phyloP scores from a whole-genome alignment of 2,888 invertebrate genomes.

The Ceriagrion tenellum region DNA sequence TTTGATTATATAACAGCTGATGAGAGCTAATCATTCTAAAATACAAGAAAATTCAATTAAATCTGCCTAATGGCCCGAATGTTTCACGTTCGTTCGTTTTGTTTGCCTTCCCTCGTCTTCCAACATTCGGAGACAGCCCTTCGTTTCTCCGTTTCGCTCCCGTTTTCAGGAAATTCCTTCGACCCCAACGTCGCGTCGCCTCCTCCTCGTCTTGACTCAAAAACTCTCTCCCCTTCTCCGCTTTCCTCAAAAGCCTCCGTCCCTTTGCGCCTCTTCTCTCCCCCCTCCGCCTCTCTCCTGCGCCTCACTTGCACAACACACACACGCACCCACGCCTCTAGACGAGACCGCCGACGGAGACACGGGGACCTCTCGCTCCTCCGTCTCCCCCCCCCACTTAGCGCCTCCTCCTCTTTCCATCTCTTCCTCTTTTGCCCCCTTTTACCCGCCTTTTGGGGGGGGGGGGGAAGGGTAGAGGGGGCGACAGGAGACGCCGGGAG shows the following conservation, averaged over 20 bases:
- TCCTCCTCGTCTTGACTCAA: background rate
- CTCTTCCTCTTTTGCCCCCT: too few relatives aligned
- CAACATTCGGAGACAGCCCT: slow-evolving; percentile 4
- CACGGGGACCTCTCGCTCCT: background rate
- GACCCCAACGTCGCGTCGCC: background rate
- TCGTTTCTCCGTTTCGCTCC: slow-evolving; percentile 21
- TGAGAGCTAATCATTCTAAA: background rate
- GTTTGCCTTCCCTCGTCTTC: background rate
- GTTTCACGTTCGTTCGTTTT: background rate
- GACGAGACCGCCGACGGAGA: background rate
- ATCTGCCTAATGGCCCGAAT: background rate
- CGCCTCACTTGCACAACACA: background rate
- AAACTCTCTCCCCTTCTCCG: background rate
- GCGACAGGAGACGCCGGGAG: background rate
- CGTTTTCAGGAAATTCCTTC: slow-evolving; percentile 20
- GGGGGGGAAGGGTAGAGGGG: too few relatives aligned
- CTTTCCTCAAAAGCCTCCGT: background rate
- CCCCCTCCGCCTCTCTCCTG: background rate
- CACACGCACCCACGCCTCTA: background rate
- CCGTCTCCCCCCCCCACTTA: background rate
- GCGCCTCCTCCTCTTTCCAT: background rate
- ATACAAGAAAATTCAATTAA: slow-evolving; percentile 12
- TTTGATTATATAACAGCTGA: background rate
- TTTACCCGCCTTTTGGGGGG: too few relatives aligned
- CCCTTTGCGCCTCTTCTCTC: background rate